These are phyloP conservation scores for Thaumatotibia leucotreta DNA, from an alignment of 1,140 invertebrate species.

Conservation along the genomic window DNA sequence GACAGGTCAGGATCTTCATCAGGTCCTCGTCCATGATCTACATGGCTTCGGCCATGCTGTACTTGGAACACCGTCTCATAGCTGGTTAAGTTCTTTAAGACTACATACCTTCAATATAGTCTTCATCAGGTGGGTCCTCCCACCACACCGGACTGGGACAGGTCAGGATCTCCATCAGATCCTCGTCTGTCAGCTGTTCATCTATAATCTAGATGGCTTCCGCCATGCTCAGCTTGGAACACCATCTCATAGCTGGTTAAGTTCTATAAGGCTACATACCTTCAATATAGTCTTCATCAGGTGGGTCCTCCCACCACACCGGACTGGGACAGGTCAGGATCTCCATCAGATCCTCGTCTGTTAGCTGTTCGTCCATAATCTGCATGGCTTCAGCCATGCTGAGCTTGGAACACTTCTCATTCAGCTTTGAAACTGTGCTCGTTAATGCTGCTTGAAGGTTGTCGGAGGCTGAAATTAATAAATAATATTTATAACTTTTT, in stretches of 20 bases:
- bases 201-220: slow-evolving; percentile 40
- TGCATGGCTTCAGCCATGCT: slow-evolving; percentile 35
- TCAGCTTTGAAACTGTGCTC: neutral
- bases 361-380: slow-evolving; percentile 37
- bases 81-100: no score
- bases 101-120: slow-evolving; percentile 51
- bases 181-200: slow-evolving; percentile 48
- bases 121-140: slow-evolving; percentile 44
- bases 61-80: neutral
- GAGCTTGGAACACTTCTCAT: slow-evolving; percentile 15
- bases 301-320: slow-evolving; percentile 60
- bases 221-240: slow-evolving; percentile 22
- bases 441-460: no score
- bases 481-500: slow-evolving; percentile 7
- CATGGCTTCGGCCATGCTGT: no score
- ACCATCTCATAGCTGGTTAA: neutral
- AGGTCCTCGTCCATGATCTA: no score
- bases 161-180: slow-evolving; percentile 55
- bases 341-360: slow-evolving; percentile 56
- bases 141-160: slow-evolving; percentile 64
- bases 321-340: slow-evolving; percentile 61
- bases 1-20: no score
- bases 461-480: neutral
- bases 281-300: slow-evolving; percentile 38
- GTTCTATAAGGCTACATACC: no score